Conservation (phyloP, 2,888 invertebrate genomes). For the Rhyacophila evoluta region DNA sequence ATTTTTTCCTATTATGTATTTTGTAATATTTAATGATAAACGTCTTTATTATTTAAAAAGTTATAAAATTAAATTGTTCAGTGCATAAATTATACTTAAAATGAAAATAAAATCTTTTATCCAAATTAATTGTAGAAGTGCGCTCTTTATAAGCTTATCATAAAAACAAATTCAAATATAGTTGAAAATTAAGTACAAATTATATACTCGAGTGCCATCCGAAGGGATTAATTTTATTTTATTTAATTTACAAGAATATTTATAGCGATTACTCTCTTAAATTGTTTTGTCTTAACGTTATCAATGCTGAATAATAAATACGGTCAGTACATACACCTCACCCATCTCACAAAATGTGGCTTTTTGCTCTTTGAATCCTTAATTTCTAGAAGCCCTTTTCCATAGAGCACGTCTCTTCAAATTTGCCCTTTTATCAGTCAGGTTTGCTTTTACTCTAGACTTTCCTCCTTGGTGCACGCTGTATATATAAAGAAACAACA, state of each 20-base stretch:
- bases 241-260: background rate
- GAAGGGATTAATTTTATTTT: too few relatives aligned
- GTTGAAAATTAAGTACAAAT: too few relatives aligned
- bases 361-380: constrained; percentile 51
- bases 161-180: too few relatives aligned
- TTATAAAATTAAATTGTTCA: too few relatives aligned
- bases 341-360: constrained; percentile 16
- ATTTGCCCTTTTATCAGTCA: constrained; percentile 50
- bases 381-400: constrained; percentile 40
- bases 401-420: constrained; percentile 43
- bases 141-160: too few relatives aligned
- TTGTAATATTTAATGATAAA: too few relatives aligned
- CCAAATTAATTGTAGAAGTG: too few relatives aligned
- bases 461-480: background rate
- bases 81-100: too few relatives aligned
- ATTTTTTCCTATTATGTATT: too few relatives aligned
- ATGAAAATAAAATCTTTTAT: too few relatives aligned
- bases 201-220: too few relatives aligned
- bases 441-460: constrained; percentile 25
- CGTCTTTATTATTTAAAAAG: too few relatives aligned
- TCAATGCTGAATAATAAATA: constrained; percentile 20
- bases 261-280: background rate
- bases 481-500: background rate
- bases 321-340: background rate
- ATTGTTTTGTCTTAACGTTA: background rate